Percentiles rank a stretch among this genome's conserved stretches.
These are phyloP conservation scores for Ceyx melanurus DNA, from an alignment of 2,113 vertebrate species.

Conservation along the genomic window DNA sequence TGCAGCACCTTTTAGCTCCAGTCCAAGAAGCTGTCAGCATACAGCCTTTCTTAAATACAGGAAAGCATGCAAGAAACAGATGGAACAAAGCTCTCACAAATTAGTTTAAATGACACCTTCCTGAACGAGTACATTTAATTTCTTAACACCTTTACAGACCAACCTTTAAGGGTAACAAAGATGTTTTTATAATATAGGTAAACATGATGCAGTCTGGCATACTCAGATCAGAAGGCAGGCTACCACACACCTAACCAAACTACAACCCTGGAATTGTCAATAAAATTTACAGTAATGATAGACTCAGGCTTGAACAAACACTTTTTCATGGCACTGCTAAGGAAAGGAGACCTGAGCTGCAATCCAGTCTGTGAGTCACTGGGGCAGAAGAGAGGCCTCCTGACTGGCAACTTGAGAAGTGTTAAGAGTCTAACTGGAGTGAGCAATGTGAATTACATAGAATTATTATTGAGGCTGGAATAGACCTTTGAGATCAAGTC, in stretches of 20 bases:
- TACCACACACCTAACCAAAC: not conserved
- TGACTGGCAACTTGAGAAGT: not conserved
- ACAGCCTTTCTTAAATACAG: not conserved
- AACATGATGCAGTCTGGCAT: not conserved
- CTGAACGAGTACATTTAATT: not conserved
- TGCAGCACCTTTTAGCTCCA: not conserved
- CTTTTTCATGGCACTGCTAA: not conserved
- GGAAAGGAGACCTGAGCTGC: not conserved
- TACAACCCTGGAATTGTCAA: not conserved
- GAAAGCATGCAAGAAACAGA: not conserved
- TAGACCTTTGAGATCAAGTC: too few species aligned
- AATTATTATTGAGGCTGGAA: too few species aligned
- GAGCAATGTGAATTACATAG: not conserved
- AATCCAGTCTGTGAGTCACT: not conserved
- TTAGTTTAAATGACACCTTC: not conserved
- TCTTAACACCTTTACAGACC: constrained; percentile 5
- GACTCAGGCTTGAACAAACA: not conserved
- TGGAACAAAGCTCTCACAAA: not conserved
- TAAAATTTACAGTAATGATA: not conserved
- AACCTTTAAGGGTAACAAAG: not conserved
- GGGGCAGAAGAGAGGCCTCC: not conserved
- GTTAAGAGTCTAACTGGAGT: not conserved
- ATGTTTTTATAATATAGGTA: not conserved
- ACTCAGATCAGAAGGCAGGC: not conserved
- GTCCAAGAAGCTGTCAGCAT: constrained; percentile 52